These are phyloP conservation scores for Burhinus oedicnemus DNA, from an alignment of 2,113 vertebrate species.

Conservation along the genomic window DNA sequence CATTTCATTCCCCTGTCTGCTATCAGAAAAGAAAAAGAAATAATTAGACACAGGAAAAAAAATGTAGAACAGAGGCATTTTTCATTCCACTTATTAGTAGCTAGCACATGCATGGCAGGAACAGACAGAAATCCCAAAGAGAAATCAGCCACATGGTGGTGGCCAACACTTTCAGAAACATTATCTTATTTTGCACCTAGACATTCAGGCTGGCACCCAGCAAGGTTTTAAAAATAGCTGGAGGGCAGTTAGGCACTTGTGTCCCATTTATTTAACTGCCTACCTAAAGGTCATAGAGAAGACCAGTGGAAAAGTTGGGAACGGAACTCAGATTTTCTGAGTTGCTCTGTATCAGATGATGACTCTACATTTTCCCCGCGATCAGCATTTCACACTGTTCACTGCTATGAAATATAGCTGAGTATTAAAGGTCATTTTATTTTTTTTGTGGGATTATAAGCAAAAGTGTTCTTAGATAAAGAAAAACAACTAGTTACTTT, in stretches of 20 bases:
- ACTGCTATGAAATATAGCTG: not conserved
- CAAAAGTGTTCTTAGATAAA: not conserved
- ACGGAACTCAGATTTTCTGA: not conserved
- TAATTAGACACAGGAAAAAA: not conserved
- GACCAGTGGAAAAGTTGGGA: not conserved
- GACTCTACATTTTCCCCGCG: not conserved
- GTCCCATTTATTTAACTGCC: not conserved
- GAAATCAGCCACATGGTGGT: not conserved
- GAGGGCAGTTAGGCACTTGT: not conserved
- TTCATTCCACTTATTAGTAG: not conserved
- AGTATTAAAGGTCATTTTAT: slow-evolving; percentile 2
- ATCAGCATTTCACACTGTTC: not conserved
- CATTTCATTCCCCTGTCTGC: not conserved
- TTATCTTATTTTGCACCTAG: not conserved
- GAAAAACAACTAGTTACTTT: not conserved
- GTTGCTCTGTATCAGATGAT: not conserved
- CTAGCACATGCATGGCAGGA: not conserved
- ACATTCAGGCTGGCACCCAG: not conserved
- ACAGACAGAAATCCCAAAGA: not conserved
- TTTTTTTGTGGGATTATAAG: not conserved
- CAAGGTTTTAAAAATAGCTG: not conserved
- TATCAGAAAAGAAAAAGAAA: slow-evolving; percentile 8
- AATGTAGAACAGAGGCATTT: slow-evolving; percentile 16
- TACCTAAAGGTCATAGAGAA: not conserved
- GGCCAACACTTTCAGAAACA: not conserved